These are phyloP conservation scores for Aleiodes testaceus DNA, from an alignment of 2,888 invertebrate genomes.

Conservation along the genomic window DNA sequence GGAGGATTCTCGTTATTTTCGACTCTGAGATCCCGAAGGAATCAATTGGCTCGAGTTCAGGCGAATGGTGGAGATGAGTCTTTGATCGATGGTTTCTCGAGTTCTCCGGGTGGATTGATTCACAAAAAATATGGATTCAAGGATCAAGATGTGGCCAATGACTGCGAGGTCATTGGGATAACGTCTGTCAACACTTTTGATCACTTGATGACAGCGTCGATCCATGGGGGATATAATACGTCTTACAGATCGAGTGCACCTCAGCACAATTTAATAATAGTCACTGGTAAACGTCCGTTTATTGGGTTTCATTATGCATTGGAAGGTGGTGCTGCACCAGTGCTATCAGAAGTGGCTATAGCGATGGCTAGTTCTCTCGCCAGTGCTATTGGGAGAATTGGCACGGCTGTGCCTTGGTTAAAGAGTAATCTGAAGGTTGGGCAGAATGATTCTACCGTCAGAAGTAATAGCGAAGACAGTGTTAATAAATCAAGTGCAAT, in stretches of 20 bases:
- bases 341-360: slow-evolving; percentile 92
- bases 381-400: slow-evolving; percentile 76
- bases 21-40: slow-evolving; percentile 84
- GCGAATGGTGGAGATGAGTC: slow-evolving; percentile 78
- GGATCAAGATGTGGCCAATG: slow-evolving; percentile 83
- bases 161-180: slow-evolving; percentile 85
- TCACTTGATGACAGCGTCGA: slow-evolving; percentile 87
- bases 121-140: slow-evolving; percentile 92
- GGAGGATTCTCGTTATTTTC: slow-evolving; percentile 87
- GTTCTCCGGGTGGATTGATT: slow-evolving; percentile 79
- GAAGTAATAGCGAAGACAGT: slow-evolving; percentile 36
- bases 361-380: slow-evolving; percentile 92
- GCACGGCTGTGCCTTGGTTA: slow-evolving; percentile 77
- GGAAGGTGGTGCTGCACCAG: slow-evolving; percentile 88
- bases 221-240: slow-evolving; percentile 83
- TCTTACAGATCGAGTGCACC: slow-evolving; percentile 83
- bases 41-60: slow-evolving; percentile 85
- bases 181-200: slow-evolving; percentile 87
- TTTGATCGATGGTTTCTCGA: slow-evolving; percentile 54
- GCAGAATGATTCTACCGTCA: no score
- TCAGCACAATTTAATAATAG: slow-evolving; percentile 83
- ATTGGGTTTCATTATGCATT: slow-evolving; percentile 91
- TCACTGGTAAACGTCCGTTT: slow-evolving; percentile 88
- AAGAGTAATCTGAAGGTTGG: slow-evolving; percentile 68
- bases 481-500: neutral